Percentiles rank a stretch among this genome's conserved stretches.
phyloP scores from a whole-genome alignment of 53 echinoderm and acorn worm genomes.

The Mesocentrotus franciscanus region DNA sequence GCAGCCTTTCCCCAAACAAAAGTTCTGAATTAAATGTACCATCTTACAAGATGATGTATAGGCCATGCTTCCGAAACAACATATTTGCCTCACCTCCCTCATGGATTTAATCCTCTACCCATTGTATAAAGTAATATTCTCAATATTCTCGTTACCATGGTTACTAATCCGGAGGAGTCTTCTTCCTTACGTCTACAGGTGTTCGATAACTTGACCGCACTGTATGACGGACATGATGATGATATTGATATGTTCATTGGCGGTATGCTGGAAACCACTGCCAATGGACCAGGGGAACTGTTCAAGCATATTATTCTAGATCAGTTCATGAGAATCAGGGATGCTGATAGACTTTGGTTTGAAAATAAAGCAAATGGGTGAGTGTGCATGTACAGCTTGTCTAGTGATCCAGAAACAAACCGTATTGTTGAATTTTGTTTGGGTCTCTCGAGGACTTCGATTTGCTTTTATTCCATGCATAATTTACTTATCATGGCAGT shows the following conservation, averaged over 20 bases:
- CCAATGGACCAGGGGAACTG: conserved; percentile 69
- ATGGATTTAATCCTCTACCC: too few relatives aligned
- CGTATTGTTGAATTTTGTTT: not conserved
- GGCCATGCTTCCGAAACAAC: too few relatives aligned
- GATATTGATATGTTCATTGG: conserved; percentile 72
- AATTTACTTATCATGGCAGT: too few relatives aligned
- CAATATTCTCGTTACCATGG: not conserved
- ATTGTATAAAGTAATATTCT: not conserved
- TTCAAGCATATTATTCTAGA: conserved; percentile 76
- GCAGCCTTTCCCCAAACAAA: too few relatives aligned
- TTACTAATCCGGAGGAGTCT: not conserved
- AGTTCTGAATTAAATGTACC: too few relatives aligned
- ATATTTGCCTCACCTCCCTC: too few relatives aligned
- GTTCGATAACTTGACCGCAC: conserved; percentile 10
- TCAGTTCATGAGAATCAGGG: conserved; percentile 76
- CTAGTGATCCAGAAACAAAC: not conserved
- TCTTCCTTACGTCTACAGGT: conserved; percentile 12
- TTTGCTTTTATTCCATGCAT: not conserved
- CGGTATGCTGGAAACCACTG: conserved; percentile 69
- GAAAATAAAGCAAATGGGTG: conserved; percentile 75
- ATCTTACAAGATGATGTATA: too few relatives aligned
- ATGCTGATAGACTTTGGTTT: conserved; percentile 81
- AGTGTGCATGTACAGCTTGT: not conserved
- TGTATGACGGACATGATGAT: conserved; percentile 36
- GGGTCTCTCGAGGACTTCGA: too few relatives aligned